Base-by-base conservation (phyloP, 2,888 invertebrate species). In the Parascotia fuliginaria region DNA sequence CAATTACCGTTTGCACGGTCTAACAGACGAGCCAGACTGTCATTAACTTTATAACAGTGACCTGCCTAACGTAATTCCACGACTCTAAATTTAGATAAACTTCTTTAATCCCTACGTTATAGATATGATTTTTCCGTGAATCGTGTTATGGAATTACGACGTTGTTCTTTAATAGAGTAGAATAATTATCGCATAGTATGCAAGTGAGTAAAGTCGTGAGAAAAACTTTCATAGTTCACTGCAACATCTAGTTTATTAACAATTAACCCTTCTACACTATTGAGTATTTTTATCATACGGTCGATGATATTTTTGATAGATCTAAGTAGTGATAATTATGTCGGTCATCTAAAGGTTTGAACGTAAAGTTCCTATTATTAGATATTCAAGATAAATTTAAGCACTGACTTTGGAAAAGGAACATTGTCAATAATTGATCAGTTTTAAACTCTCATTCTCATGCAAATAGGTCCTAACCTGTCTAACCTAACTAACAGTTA, bases 211-310 rank as follows among this genome's bases (percentile, higher is more conserved):
- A 45, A 46, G 53, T 50, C 66, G 66, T 77, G 73, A 56, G 74
- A 74, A 73, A 15, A 64, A 62, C 69, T 75, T 75, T 73, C 68
- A 34, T 61, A 57, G 54, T 51, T 19, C 32, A 29, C 14, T 29
- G 29, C 19, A 14, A 11, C 29, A 22, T 22, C 22, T 31, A 2
- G 13, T 19, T 44, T 22, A 14, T 38, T 29, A 31, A 41, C 24
- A 24, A 24, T 24, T 24, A 24, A 6, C 12, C 14, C 1, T 12
- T 14, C 14, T 19, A 19, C 2, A 5, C 5, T 5, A 19, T 19
- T 19, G 19, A 19, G 19, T 19, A n/a, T n/a, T 19, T 3, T 19
- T 19, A 19, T 2, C 19, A 19, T 5, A 19, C 19, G 19, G 5
- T 3, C 2, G 19, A 19, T 3, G 19, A 19, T 19, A 19, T 19